Conservation (phyloP, 2,888 invertebrate species). For the Sepiola atlantica region DNA sequence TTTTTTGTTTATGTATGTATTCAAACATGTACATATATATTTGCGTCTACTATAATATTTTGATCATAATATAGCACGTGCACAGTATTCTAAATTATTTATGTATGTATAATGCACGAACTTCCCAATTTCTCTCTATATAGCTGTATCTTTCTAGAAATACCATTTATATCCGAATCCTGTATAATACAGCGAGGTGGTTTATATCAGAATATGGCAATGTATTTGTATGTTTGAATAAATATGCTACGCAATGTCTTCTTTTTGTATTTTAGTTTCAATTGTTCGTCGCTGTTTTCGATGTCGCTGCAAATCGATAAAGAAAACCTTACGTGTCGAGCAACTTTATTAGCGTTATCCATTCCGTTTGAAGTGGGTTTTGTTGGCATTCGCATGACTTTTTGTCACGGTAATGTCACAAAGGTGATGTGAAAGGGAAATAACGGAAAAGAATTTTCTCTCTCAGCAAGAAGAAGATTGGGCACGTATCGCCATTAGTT, state of each 20-base stretch:
- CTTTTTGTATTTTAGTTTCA: not conserved
- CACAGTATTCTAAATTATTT: too few species aligned
- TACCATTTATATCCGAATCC: too few species aligned
- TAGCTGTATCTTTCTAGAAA: too few species aligned
- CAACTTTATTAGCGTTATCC: not conserved
- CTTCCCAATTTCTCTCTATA: too few species aligned
- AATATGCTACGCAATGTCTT: not conserved
- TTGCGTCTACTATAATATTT: too few species aligned
- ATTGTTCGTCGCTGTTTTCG: not conserved
- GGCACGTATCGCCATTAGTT: not conserved
- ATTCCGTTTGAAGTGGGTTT: not conserved
- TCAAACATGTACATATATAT: too few species aligned
- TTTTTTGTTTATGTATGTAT: too few species aligned
- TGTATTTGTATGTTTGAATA: not conserved
- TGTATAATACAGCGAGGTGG: too few species aligned
- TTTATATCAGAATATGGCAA: too few species aligned
- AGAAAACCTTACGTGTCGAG: not conserved
- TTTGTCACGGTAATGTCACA: not conserved
- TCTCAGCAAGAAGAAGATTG: not conserved
- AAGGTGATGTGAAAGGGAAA: not conserved
- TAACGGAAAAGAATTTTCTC: not conserved
- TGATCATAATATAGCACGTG: too few species aligned
- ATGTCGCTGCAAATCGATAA: not conserved
- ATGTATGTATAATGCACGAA: too few species aligned
- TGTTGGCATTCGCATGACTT: not conserved